A percentile compares a stretch with the other conserved stretches of the same genome.
These are phyloP conservation scores for Strigamia crassipes DNA, from an alignment of 2,888 invertebrate species.

Conservation along the genomic window DNA sequence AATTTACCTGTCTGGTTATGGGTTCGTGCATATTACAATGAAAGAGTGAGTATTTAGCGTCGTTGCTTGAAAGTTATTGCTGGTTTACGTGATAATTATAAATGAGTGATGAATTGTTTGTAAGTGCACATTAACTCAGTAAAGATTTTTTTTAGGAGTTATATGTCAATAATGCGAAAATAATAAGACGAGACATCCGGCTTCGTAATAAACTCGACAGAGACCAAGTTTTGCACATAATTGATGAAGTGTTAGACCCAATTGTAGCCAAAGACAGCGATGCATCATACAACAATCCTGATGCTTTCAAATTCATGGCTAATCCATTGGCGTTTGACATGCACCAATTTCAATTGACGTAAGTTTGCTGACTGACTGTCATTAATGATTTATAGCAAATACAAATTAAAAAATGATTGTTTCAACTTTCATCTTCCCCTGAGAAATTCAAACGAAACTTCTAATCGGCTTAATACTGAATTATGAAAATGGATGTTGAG, in stretches of 20 bases:
- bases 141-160: conserved; percentile 49
- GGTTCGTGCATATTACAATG: conserved; percentile 63
- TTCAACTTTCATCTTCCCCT: background rate
- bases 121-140: no score
- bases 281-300: conserved; percentile 51
- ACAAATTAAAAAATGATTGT: conserved; percentile 26
- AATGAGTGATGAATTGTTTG: no score
- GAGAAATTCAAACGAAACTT: conserved; percentile 8
- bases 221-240: conserved; percentile 75
- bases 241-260: conserved; percentile 83
- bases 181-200: conserved; percentile 65
- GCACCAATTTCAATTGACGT: conserved; percentile 45
- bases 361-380: conserved; percentile 25
- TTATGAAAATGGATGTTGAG: conserved; percentile 8
- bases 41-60: conserved; percentile 64
- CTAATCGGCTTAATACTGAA: conserved; percentile 36
- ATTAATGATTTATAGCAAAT: conserved; percentile 3
- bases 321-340: conserved; percentile 49
- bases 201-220: conserved; percentile 46
- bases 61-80: background rate
- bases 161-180: conserved; percentile 84
- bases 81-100: background rate
- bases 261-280: conserved; percentile 60
- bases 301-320: conserved; percentile 51
- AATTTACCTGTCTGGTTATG: conserved; percentile 87